Evolutionary conservation across 2,888 invertebrate species (phyloP).

Genomic region (Cephus pulcher): DNA sequence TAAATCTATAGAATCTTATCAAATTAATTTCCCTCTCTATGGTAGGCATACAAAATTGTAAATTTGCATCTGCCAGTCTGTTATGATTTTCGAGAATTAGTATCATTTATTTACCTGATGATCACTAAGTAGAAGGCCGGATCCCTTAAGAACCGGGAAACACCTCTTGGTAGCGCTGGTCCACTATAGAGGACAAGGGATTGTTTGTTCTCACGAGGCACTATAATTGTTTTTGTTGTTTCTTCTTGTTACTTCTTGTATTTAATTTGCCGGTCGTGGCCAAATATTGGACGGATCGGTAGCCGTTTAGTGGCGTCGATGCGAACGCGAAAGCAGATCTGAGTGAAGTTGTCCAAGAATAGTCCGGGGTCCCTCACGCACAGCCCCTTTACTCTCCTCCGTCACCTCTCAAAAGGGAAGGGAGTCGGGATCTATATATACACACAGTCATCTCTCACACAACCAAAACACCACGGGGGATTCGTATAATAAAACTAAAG

Average conservation of each 20-base stretch:
- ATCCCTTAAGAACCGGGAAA: neutral
- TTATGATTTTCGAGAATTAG: neutral
- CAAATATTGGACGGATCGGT: constrained; percentile 4
- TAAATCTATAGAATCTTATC: neutral
- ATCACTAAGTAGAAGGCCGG: neutral
- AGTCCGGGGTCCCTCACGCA: constrained; percentile 53
- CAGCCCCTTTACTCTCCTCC: constrained; percentile 39
- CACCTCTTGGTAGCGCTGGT: neutral
- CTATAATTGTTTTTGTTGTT: neutral
- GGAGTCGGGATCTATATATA: constrained; percentile 44
- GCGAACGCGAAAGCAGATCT: constrained; percentile 56
- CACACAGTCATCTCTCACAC: constrained; percentile 25
- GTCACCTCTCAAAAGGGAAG: constrained; percentile 34
- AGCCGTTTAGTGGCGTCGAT: constrained; percentile 29
- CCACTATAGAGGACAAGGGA: neutral
- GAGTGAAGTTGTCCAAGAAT: constrained; percentile 64
- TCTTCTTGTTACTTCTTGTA: neutral
- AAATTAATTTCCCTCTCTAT: neutral
- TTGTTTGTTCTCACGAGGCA: neutral
- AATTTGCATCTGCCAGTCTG: neutral
- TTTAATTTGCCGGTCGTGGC: neutral
- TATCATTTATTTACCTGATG: neutral
- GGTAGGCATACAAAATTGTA: neutral
- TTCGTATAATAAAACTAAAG: constrained; percentile 36
- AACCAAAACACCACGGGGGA: constrained; percentile 32